Conservation (phyloP, 2,113 vertebrate species). For the Dromas ardeola region DNA sequence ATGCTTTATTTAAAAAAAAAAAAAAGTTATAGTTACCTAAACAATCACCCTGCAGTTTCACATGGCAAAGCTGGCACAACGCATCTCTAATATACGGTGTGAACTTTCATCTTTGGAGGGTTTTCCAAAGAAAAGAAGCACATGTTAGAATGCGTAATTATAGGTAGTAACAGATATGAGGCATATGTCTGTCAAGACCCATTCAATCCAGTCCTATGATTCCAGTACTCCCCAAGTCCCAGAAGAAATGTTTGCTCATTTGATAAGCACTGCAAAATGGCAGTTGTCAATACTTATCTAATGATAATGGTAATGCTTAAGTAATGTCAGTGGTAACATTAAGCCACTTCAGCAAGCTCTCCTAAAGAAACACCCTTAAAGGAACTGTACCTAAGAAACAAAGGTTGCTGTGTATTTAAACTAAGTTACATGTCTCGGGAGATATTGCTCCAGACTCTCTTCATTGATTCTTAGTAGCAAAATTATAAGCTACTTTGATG, state of each 20-base stretch:
- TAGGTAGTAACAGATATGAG: background rate
- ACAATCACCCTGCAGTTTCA: background rate
- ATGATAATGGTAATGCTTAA: background rate
- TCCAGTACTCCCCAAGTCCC: background rate
- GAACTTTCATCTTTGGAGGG: background rate
- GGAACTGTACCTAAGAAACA: background rate
- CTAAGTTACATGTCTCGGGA: background rate
- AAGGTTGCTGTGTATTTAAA: background rate
- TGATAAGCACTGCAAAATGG: background rate
- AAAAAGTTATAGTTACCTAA: background rate
- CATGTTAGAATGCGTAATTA: background rate
- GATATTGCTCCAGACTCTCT: background rate
- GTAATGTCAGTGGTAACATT: background rate
- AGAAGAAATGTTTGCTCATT: background rate
- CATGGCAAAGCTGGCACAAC: background rate
- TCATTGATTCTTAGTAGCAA: background rate
- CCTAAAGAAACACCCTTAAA: background rate
- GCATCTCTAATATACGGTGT: background rate
- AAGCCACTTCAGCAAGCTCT: background rate
- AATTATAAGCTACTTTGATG: background rate
- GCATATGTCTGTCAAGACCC: background rate
- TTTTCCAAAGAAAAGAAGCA: background rate
- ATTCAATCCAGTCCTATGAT: background rate
- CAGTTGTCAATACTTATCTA: background rate
- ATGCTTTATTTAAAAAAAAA: background rate